Conservation (phyloP, 2,113 vertebrate genomes). For the Ahaetulla prasina region DNA sequence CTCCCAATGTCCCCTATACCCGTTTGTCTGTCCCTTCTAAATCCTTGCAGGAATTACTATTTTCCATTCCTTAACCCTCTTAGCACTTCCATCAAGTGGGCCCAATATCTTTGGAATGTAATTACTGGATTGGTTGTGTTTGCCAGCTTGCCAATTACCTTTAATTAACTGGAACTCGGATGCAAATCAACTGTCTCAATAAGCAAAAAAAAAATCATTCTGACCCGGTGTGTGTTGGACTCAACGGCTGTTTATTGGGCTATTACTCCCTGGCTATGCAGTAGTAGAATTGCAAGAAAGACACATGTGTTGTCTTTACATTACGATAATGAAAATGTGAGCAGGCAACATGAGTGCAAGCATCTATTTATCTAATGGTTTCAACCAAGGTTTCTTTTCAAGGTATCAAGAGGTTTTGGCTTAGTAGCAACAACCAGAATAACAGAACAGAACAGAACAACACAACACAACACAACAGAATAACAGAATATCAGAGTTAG, state of each 20-base stretch:
- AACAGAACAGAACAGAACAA: no score
- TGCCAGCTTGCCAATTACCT: constrained; percentile 36
- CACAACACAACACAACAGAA: no score
- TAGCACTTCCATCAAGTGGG: constrained; percentile 30
- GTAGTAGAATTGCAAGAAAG: background rate
- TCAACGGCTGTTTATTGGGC: background rate
- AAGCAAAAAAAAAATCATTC: constrained; percentile 15
- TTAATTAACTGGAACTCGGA: constrained; percentile 43
- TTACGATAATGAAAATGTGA: background rate
- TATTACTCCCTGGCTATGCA: background rate
- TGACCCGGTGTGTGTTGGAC: background rate
- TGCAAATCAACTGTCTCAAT: constrained; percentile 36
- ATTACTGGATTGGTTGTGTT: constrained; percentile 29
- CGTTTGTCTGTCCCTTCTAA: constrained; percentile 21
- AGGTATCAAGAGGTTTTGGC: background rate
- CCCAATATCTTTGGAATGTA: constrained; percentile 35
- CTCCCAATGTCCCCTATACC: background rate
- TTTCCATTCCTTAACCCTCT: constrained; percentile 2
- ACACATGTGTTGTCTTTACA: background rate
- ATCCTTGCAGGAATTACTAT: constrained; percentile 2
- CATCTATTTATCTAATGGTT: background rate
- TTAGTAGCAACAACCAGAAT: background rate
- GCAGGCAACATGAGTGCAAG: background rate
- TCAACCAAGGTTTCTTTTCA: background rate
- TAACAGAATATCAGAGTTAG: no score